A percentile compares a stretch with the other conserved stretches of the same genome.
phyloP scores from a whole-genome alignment of 2,888 invertebrate species.

The Eupithecia inturbata region DNA sequence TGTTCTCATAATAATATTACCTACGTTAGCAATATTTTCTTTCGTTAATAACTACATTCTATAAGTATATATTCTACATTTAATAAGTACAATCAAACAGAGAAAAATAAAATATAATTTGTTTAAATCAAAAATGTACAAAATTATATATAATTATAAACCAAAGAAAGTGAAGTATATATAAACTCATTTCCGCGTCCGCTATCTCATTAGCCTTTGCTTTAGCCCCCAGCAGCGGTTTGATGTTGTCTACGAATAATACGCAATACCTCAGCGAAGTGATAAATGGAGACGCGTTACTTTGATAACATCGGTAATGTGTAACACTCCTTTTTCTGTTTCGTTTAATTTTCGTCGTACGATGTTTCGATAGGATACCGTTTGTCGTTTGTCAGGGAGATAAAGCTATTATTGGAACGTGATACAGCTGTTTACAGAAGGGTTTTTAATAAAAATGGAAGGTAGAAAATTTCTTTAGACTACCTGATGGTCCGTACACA shows the following conservation, averaged over 20 bases:
- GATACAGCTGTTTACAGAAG: slow-evolving; percentile 1
- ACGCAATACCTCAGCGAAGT: slow-evolving; percentile 61
- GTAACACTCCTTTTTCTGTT: slow-evolving; percentile 53
- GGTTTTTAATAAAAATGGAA: background rate
- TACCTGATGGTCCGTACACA: background rate
- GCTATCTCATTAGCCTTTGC: slow-evolving; percentile 29
- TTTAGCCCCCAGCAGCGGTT: slow-evolving; percentile 30
- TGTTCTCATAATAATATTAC: too few relatives aligned
- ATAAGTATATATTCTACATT: too few relatives aligned
- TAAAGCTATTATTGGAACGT: slow-evolving; percentile 1
- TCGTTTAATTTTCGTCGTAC: slow-evolving; percentile 31
- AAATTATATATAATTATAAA: too few relatives aligned
- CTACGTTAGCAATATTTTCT: too few relatives aligned
- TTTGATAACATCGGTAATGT: slow-evolving; percentile 61
- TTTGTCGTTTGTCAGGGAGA: slow-evolving; percentile 11
- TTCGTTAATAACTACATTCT: too few relatives aligned
- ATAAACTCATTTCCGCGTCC: background rate
- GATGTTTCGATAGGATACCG: slow-evolving; percentile 14
- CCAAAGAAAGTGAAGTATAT: too few relatives aligned
- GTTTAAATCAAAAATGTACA: too few relatives aligned
- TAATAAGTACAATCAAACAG: too few relatives aligned
- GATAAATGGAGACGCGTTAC: slow-evolving; percentile 66
- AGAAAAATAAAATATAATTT: too few relatives aligned
- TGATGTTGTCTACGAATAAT: slow-evolving; percentile 63
- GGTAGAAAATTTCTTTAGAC: background rate